Evolutionary conservation across 2,113 vertebrate genomes (phyloP).

Genomic region (Dicentrarchus labrax): DNA sequence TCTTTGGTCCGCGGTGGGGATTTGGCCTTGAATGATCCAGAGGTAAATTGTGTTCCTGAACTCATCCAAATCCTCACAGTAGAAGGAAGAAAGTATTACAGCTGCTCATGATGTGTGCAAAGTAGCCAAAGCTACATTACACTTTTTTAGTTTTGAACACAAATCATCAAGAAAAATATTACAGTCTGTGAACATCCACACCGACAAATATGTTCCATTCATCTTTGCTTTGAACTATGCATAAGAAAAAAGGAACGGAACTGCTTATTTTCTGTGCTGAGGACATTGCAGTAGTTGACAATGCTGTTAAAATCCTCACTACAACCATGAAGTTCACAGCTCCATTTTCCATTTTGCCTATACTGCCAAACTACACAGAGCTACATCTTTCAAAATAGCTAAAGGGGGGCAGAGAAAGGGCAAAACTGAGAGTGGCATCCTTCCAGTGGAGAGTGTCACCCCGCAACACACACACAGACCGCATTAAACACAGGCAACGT

Average conservation of each 20-base stretch:
- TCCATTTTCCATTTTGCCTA: conserved; percentile 25
- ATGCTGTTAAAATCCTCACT: conserved; percentile 15
- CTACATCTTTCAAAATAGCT: conserved; percentile 32
- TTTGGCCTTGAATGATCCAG: conserved; percentile 72
- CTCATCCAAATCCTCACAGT: conserved; percentile 70
- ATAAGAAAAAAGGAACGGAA: background rate
- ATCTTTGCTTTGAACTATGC: conserved; percentile 28
- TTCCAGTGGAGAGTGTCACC: conserved; percentile 12
- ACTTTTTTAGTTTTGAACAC: conserved; percentile 13
- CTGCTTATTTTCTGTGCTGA: conserved; percentile 24
- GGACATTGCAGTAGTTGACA: conserved; percentile 20
- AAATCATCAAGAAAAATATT: conserved; percentile 40
- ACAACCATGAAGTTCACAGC: conserved; percentile 1
- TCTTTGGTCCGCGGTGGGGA: conserved; percentile 70
- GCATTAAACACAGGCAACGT: background rate
- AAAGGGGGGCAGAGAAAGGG: conserved; percentile 20
- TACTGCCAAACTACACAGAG: conserved; percentile 38
- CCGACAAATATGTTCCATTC: conserved; percentile 22
- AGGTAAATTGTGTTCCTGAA: conserved; percentile 74
- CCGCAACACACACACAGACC: background rate
- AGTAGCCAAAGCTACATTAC: conserved; percentile 38
- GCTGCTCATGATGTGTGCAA: conserved; percentile 50
- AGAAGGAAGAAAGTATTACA: conserved; percentile 49
- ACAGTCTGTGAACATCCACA: background rate
- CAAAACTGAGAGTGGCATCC: conserved; percentile 45